Percentiles rank a stretch among this genome's conserved stretches.
Evolutionary conservation across 2,113 vertebrate genomes (phyloP).

Genomic region (Mesocricetus auratus): DNA sequence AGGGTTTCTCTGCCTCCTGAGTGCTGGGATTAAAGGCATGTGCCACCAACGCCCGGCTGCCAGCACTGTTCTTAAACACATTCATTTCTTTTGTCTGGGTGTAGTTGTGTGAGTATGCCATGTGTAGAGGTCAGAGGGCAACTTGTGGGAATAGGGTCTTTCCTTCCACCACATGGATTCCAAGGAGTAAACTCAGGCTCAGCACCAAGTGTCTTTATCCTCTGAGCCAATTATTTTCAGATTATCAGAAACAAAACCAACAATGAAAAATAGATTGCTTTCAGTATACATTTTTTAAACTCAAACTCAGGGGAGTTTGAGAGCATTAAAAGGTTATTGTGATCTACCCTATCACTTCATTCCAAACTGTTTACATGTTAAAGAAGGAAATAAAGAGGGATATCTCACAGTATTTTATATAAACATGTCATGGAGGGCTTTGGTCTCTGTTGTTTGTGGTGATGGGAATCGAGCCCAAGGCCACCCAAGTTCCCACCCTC

Average conservation of each 20-base stretch:
- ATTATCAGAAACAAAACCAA: slow-evolving; percentile 5
- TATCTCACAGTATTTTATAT: neutral
- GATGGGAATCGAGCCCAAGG: neutral
- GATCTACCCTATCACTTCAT: neutral
- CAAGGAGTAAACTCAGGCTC: neutral
- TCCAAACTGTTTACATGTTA: slow-evolving; percentile 27
- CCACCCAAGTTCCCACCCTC: neutral
- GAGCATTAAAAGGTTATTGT: slow-evolving; percentile 3
- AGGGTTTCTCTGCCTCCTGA: too few relatives aligned
- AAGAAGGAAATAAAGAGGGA: neutral
- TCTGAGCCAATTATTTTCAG: neutral
- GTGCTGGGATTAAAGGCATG: too few relatives aligned
- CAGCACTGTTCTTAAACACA: neutral
- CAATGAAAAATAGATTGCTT: slow-evolving; percentile 1
- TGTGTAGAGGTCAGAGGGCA: neutral
- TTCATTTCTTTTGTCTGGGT: neutral
- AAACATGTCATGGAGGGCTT: neutral
- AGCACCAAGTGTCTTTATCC: neutral
- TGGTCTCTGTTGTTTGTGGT: neutral
- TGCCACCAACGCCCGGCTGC: too few relatives aligned
- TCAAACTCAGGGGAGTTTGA: slow-evolving; percentile 11
- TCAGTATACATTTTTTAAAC: slow-evolving; percentile 23
- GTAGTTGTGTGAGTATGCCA: neutral
- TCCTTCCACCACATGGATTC: neutral
- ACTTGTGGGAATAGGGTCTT: too few relatives aligned